phyloP scores from a whole-genome alignment of 2,113 vertebrate species.

The Otolemur garnettii region DNA sequence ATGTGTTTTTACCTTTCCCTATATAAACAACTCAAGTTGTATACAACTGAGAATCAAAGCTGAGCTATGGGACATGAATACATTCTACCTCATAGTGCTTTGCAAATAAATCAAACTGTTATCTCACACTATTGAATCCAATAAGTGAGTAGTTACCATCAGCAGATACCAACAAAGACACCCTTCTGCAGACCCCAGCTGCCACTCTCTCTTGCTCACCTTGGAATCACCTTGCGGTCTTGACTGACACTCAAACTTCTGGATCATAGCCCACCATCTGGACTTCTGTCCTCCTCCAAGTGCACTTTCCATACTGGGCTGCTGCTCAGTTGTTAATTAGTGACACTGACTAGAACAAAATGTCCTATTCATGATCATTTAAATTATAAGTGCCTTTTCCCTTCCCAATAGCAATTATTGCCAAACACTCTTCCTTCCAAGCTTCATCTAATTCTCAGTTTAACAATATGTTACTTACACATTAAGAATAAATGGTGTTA shows the following conservation, averaged over 20 bases:
- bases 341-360: slow-evolving; percentile 66
- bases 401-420: slow-evolving; percentile 21
- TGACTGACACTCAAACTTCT: slow-evolving; percentile 53
- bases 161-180: background rate
- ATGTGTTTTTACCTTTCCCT: background rate
- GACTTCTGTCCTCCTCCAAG: slow-evolving; percentile 72
- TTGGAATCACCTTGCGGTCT: slow-evolving; percentile 78
- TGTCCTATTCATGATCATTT: slow-evolving; percentile 61
- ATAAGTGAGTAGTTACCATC: background rate
- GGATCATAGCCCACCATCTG: slow-evolving; percentile 84
- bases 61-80: background rate
- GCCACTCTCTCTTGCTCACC: slow-evolving; percentile 58
- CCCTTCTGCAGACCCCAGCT: background rate
- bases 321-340: slow-evolving; percentile 83
- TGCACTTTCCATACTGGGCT: slow-evolving; percentile 34
- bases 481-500: slow-evolving; percentile 64
- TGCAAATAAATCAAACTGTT: background rate
- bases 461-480: slow-evolving; percentile 69
- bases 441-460: slow-evolving; percentile 64
- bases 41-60: background rate
- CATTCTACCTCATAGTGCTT: background rate
- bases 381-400: slow-evolving; percentile 59
- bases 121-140: background rate
- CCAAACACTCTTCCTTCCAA: slow-evolving; percentile 76
- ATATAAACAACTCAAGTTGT: background rate